Conservation (phyloP, 2,797 vertebrate species). For the Luscinia megarhynchos region DNA sequence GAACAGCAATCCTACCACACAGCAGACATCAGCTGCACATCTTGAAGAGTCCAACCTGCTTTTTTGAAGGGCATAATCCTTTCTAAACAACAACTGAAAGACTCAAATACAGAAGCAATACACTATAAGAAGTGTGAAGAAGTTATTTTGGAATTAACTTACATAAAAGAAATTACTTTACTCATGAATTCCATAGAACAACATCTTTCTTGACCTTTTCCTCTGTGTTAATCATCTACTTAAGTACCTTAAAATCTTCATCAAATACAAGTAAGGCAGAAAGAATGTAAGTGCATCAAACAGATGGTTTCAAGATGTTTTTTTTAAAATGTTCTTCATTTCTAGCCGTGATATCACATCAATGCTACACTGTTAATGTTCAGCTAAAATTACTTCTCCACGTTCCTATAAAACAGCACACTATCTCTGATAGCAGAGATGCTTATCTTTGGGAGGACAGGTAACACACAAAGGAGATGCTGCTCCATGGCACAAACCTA, state of each 20-base stretch:
- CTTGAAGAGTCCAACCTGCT: background rate
- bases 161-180: background rate
- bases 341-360: background rate
- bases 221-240: background rate
- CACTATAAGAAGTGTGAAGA: background rate
- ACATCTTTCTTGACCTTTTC: background rate
- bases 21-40: background rate
- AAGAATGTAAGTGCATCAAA: background rate
- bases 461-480: background rate
- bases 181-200: background rate
- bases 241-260: background rate
- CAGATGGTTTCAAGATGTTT: background rate
- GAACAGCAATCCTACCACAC: background rate
- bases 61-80: background rate
- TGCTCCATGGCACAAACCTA: background rate
- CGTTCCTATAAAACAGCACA: background rate
- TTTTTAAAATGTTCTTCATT: background rate
- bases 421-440: background rate
- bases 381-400: background rate
- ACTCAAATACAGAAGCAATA: background rate
- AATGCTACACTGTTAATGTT: background rate
- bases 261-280: background rate
- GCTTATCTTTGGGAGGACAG: background rate
- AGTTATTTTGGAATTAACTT: background rate
- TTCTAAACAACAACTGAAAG: background rate